A percentile compares a stretch with the other conserved stretches of the same genome.
Evolutionary conservation across 2,113 vertebrate genomes (phyloP).

Genomic region (Aptenodytes patagonicus): DNA sequence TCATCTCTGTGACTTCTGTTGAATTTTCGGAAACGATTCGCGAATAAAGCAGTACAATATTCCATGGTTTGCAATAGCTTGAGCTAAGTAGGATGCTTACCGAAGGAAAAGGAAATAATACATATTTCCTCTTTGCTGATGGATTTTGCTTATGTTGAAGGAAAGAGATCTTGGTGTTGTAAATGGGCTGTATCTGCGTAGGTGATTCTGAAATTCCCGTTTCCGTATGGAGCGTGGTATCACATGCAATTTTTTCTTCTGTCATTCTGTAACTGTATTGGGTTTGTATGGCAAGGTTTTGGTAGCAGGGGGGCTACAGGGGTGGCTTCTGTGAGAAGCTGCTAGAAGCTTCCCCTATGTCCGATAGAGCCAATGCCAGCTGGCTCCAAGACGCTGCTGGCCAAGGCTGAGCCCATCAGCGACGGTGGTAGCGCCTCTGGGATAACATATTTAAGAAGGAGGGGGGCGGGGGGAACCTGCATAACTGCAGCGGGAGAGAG

Average conservation of each 20-base stretch:
- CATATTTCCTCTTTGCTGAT: not conserved
- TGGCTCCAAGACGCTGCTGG: too few species aligned
- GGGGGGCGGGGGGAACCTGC: too few species aligned
- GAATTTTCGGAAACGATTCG: not conserved
- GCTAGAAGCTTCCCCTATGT: too few species aligned
- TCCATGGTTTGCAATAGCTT: not conserved
- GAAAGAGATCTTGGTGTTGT: not conserved
- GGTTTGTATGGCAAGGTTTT: too few species aligned
- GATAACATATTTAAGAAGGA: too few species aligned
- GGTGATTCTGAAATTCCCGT: not conserved
- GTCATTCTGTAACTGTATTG: not conserved
- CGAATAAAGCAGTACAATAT: not conserved
- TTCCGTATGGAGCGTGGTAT: not conserved
- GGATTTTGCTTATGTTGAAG: not conserved
- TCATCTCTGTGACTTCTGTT: not conserved
- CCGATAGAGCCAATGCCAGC: too few species aligned
- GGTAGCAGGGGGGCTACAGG: too few species aligned
- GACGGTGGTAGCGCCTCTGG: too few species aligned
- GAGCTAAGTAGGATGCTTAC: not conserved
- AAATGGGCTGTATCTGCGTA: not conserved
- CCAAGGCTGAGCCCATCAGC: too few species aligned
- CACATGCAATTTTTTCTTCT: not conserved
- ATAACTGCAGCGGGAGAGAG: too few species aligned
- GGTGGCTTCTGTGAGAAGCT: too few species aligned
- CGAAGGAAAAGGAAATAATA: not conserved